phyloP scores from a whole-genome alignment of 2,888 invertebrate genomes.

The Ichneumon xanthorius region DNA sequence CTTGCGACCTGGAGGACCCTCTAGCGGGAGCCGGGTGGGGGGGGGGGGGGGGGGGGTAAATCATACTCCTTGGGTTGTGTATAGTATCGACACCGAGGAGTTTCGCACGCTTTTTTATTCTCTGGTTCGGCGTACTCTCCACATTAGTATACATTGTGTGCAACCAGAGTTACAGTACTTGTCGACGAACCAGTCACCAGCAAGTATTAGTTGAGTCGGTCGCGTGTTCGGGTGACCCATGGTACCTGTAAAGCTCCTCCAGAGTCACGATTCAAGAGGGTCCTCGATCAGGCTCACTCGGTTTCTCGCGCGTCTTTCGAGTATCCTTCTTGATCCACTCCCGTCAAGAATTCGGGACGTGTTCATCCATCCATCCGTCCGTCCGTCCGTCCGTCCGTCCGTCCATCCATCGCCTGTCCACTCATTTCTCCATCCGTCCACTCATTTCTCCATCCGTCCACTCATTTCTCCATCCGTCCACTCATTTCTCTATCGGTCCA shows the following conservation, averaged over 20 bases:
- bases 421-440: no score
- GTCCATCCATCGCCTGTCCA: no score
- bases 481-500: no score
- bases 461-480: no score
- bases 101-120: conserved; percentile 13
- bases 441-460: no score
- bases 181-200: conserved; percentile 13
- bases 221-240: conserved; percentile 26
- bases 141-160: conserved; percentile 3
- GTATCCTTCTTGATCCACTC: conserved; percentile 20
- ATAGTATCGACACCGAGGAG: not conserved
- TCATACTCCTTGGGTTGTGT: not conserved
- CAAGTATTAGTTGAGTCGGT: conserved; percentile 28
- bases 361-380: no score
- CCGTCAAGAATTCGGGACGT: not conserved
- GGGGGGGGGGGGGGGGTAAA: conserved; percentile 2
- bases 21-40: conserved; percentile 9
- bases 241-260: conserved; percentile 16
- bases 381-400: no score
- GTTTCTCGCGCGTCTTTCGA: conserved; percentile 42
- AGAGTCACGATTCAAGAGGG: conserved; percentile 28
- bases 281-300: conserved; percentile 41
- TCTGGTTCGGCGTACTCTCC: not conserved
- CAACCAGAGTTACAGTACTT: conserved; percentile 24
- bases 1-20: conserved; percentile 59